Base-by-base conservation (phyloP, 1,140 invertebrate species). In the Sinonovacula constricta region DNA sequence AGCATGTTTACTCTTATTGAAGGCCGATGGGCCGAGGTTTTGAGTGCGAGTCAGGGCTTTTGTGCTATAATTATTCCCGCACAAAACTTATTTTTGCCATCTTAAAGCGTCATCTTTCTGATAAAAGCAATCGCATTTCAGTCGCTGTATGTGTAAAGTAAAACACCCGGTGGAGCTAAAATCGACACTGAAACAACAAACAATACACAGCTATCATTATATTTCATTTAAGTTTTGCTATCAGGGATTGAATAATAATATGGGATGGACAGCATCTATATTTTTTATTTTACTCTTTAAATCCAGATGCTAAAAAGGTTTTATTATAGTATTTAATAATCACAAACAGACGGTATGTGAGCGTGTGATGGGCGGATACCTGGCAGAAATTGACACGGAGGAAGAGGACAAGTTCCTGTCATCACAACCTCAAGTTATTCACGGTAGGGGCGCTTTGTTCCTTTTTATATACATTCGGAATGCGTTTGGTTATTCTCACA, bases 401-500 rank as follows among this genome's bases (percentile, higher is more conserved):
- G 18, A 7, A 45, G 39, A 45, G 18, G 18, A 45, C 39, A 45
- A 7, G 18, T 45, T 45, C 18, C 7, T 45, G 7, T 7, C 39
- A 7, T 10, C 7, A 10, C 39, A 45, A 18, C 39, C 34, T 28
- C 24, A 71, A 53, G 31, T 15, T 5, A n/a, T 0, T 22, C 26
- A 36, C 18, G 39, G 22, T 71, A 53, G 28, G 2, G 3, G 68
- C 57, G n/a, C 39, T 10, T 53, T 34, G n/a, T 71, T 71, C 24
- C 28, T 60, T 2, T 14, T 28, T 28, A 30, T 56, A 22, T n/a
- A n/a, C n/a, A n/a, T n/a, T n/a, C n/a, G n/a, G n/a, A n/a, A n/a
- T 31, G 36, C 7, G 54, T 56, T 14, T 59, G n/a, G 14, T 71
- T 49, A 22, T 71, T 56, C 34, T 53, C 57, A 49, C 60, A 59